Conservation (phyloP, 2,888 invertebrate species). For the Leptarthrus brevirostris region DNA sequence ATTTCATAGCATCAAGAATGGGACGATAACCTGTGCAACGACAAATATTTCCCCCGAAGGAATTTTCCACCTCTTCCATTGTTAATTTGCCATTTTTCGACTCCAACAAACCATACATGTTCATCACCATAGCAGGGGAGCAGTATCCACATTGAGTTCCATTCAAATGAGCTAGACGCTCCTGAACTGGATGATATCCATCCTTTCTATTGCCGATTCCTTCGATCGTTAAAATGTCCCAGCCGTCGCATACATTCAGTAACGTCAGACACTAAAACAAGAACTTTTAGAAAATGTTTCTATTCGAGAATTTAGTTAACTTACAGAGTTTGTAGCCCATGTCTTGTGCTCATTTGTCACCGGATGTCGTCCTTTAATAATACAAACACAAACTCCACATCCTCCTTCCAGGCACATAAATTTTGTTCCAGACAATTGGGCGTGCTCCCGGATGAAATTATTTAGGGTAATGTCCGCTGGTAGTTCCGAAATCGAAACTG, state of each 20-base stretch:
- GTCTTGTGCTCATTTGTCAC: constrained; percentile 68
- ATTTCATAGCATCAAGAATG: constrained; percentile 71
- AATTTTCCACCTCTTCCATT: constrained; percentile 72
- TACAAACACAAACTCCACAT: constrained; percentile 73
- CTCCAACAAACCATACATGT: constrained; percentile 71
- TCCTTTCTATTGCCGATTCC: constrained; percentile 72
- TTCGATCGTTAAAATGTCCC: constrained; percentile 77
- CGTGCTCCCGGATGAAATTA: constrained; percentile 71
- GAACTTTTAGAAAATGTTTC: not conserved
- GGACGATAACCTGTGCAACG: constrained; percentile 75
- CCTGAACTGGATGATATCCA: constrained; percentile 75
- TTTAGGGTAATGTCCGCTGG: constrained; percentile 70
- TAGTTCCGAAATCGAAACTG: constrained; percentile 55
- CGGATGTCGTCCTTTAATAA: constrained; percentile 62
- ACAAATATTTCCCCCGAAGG: constrained; percentile 76
- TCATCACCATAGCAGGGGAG: constrained; percentile 81
- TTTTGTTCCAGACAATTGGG: constrained; percentile 73
- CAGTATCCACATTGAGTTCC: constrained; percentile 79
- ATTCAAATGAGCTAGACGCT: constrained; percentile 71
- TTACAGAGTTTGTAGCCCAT: constrained; percentile 73
- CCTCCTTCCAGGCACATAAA: constrained; percentile 77
- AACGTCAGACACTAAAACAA: constrained; percentile 72
- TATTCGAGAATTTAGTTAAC: constrained; percentile 54
- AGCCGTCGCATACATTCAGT: constrained; percentile 72
- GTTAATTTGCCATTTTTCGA: constrained; percentile 65